Evolutionary conservation across 2,797 vertebrate genomes (phyloP).

Genomic region (Sylvilagus floridanus): DNA sequence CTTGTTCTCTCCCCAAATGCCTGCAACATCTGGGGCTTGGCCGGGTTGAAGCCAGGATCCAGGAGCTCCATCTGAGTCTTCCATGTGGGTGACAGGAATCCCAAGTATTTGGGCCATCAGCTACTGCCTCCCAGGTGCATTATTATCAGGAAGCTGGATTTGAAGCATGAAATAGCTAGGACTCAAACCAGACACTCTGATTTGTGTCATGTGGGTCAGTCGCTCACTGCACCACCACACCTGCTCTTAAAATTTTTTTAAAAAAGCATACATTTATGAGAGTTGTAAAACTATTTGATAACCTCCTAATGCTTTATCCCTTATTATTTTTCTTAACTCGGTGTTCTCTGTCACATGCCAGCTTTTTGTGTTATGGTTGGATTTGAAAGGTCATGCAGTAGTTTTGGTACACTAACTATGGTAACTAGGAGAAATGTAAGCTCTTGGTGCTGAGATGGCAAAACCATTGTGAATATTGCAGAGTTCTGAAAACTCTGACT

Average conservation of each 20-base stretch:
- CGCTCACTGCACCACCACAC: too few relatives aligned
- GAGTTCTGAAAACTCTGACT: constrained; percentile 31
- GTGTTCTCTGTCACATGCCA: neutral
- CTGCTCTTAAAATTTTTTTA: constrained; percentile 16
- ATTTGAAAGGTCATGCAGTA: neutral
- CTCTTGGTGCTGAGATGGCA: neutral
- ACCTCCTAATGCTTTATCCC: neutral
- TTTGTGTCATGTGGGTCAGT: too few relatives aligned
- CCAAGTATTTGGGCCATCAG: too few relatives aligned
- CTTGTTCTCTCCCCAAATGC: too few relatives aligned
- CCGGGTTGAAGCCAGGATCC: too few relatives aligned
- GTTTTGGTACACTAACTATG: neutral
- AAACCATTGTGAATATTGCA: neutral
- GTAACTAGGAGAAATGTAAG: neutral
- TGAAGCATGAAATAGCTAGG: too few relatives aligned
- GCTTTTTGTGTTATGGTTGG: neutral
- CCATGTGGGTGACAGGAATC: too few relatives aligned
- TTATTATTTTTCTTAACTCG: neutral
- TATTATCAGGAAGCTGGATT: too few relatives aligned
- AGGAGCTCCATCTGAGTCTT: too few relatives aligned
- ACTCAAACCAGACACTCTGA: too few relatives aligned
- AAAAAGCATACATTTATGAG: neutral
- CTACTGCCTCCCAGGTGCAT: too few relatives aligned
- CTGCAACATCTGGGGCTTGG: too few relatives aligned
- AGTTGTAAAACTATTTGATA: constrained; percentile 43